phyloP scores from a whole-genome alignment of 2,888 invertebrate species.

The Barypeithes pellucidus region DNA sequence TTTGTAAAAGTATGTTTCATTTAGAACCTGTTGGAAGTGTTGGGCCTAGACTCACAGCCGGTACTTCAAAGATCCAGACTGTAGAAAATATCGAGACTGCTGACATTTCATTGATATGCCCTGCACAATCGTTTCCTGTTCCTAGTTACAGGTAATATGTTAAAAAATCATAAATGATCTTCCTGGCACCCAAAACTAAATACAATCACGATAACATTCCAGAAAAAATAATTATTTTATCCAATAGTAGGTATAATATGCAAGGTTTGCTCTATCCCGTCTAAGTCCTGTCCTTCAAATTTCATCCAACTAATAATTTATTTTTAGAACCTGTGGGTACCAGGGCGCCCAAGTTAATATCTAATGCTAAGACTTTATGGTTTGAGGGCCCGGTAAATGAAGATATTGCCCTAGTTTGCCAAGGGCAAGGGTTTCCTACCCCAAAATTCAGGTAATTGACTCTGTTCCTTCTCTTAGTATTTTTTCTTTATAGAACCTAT shows the following conservation, averaged over 20 bases:
- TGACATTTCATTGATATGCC: slow-evolving; percentile 75
- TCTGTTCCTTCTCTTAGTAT: slow-evolving; percentile 6
- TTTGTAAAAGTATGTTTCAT: slow-evolving; percentile 44
- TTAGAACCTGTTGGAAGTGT: slow-evolving; percentile 74
- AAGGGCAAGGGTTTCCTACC: slow-evolving; percentile 75
- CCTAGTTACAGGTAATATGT: slow-evolving; percentile 79
- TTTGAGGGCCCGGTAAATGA: slow-evolving; percentile 61
- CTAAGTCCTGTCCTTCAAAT: slow-evolving; percentile 75
- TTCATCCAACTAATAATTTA: slow-evolving; percentile 63
- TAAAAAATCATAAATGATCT: slow-evolving; percentile 6
- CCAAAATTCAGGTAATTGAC: slow-evolving; percentile 73
- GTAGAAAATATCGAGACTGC: slow-evolving; percentile 54
- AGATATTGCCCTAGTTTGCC: slow-evolving; percentile 69
- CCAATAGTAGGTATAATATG: too few relatives aligned
- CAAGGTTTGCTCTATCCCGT: slow-evolving; percentile 64
- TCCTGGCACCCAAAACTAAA: too few relatives aligned
- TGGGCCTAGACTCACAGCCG: slow-evolving; percentile 73
- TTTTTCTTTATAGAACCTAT: slow-evolving; percentile 67
- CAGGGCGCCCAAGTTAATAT: slow-evolving; percentile 65
- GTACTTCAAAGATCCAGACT: slow-evolving; percentile 61
- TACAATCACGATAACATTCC: too few relatives aligned
- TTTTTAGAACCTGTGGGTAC: slow-evolving; percentile 66
- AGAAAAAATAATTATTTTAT: too few relatives aligned
- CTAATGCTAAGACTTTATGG: slow-evolving; percentile 62
- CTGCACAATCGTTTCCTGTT: slow-evolving; percentile 79